These are phyloP conservation scores for Andrena trimmerana DNA, from an alignment of 2,888 invertebrate species.

Conservation along the genomic window DNA sequence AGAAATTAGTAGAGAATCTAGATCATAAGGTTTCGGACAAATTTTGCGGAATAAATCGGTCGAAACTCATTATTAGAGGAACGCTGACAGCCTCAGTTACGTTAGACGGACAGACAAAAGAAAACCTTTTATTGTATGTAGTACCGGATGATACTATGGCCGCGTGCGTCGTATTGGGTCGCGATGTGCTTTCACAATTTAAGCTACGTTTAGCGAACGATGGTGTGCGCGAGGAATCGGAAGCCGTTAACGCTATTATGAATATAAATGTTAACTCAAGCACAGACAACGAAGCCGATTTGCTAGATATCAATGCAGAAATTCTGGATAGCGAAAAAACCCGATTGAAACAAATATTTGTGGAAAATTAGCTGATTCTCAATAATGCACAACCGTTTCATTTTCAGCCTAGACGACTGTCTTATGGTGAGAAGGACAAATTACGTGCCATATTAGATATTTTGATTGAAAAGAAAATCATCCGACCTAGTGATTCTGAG, in stretches of 20 bases:
- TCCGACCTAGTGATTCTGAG: slow-evolving; percentile 17
- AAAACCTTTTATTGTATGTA: background rate
- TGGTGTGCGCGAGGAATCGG: background rate
- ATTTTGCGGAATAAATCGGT: background rate
- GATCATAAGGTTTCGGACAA: background rate
- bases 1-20: background rate
- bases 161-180: background rate
- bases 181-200: background rate
- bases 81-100: background rate
- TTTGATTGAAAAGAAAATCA: slow-evolving; percentile 2
- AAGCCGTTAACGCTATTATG: background rate
- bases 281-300: background rate
- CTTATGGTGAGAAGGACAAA: background rate
- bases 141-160: slow-evolving; percentile 27
- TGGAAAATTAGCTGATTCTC: background rate
- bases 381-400: slow-evolving; percentile 16
- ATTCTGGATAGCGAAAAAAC: slow-evolving; percentile 6
- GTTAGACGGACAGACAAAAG: background rate
- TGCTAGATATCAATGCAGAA: background rate
- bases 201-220: background rate
- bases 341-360: background rate
- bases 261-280: background rate
- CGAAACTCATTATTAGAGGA: slow-evolving; percentile 1
- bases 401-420: slow-evolving; percentile 21
- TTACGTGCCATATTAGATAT: slow-evolving; percentile 4